A percentile compares a stretch with the other conserved stretches of the same genome.
These are phyloP conservation scores for Dynastes maya DNA, from an alignment of 2,888 invertebrate species.

Conservation along the genomic window DNA sequence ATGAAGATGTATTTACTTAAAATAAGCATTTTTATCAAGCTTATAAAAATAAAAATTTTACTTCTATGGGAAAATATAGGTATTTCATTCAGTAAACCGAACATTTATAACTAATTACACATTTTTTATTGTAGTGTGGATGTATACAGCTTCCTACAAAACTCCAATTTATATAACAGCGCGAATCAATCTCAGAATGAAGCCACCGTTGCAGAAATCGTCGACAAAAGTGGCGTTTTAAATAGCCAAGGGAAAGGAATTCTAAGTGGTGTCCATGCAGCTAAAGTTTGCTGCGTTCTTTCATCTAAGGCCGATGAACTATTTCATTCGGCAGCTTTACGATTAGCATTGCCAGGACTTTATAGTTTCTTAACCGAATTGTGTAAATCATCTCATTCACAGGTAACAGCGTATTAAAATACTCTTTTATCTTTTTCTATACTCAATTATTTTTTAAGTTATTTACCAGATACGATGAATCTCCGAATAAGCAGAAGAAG, in stretches of 20 bases:
- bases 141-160: slow-evolving; percentile 87
- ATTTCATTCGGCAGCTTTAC: slow-evolving; percentile 90
- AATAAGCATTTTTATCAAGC: no score
- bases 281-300: slow-evolving; percentile 90
- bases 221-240: slow-evolving; percentile 74
- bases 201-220: slow-evolving; percentile 82
- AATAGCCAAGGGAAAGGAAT: slow-evolving; percentile 72
- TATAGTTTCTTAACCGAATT: slow-evolving; percentile 87
- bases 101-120: no score
- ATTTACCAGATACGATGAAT: slow-evolving; percentile 69
- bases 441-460: slow-evolving; percentile 59
- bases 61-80: neutral
- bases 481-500: slow-evolving; percentile 69
- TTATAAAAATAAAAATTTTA: neutral
- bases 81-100: neutral
- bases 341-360: slow-evolving; percentile 88
- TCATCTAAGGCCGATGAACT: slow-evolving; percentile 93
- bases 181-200: slow-evolving; percentile 74
- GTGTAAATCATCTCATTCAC: slow-evolving; percentile 88
- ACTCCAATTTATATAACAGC: slow-evolving; percentile 63
- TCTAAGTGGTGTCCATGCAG: slow-evolving; percentile 85
- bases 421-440: slow-evolving; percentile 1
- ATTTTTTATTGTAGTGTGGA: slow-evolving; percentile 77
- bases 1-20: no score
- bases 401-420: slow-evolving; percentile 70